These are phyloP conservation scores for Agrotis ipsilon DNA, from an alignment of 2,888 invertebrate genomes.

Conservation along the genomic window DNA sequence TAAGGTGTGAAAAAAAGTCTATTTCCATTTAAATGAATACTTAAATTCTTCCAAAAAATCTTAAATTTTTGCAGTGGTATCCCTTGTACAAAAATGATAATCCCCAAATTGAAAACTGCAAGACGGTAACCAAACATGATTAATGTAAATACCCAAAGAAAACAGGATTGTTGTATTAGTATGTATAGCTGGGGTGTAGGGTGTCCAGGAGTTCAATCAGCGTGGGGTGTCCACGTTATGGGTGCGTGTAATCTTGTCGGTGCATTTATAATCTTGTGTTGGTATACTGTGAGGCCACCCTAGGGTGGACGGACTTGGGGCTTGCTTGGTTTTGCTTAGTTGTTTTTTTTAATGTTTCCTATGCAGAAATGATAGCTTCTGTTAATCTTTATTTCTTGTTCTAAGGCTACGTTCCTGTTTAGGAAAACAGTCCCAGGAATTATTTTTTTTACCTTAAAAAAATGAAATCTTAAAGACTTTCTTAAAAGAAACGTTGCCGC, in stretches of 20 bases:
- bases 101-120: slow-evolving; percentile 41
- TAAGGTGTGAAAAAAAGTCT: no score
- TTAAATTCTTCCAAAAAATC: no score
- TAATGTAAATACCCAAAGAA: slow-evolving; percentile 69
- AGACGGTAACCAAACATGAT: slow-evolving; percentile 49
- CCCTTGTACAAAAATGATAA: slow-evolving; percentile 6
- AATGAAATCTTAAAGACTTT: no score
- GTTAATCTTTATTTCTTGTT: no score
- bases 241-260: slow-evolving; percentile 59
- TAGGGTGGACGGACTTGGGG: slow-evolving; percentile 33
- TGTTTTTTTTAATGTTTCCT: no score
- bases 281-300: slow-evolving; percentile 44
- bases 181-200: slow-evolving; percentile 48
- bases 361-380: no score
- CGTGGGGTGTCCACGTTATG: slow-evolving; percentile 37
- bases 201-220: background rate
- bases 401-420: no score
- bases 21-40: no score
- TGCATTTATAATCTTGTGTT: slow-evolving; percentile 65
- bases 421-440: no score
- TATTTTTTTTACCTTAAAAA: no score
- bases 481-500: no score
- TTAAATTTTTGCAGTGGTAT: background rate
- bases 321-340: no score
- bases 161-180: slow-evolving; percentile 64